Evolutionary conservation across 2,113 vertebrate species (phyloP).

Genomic region (Pungitius pungitius): DNA sequence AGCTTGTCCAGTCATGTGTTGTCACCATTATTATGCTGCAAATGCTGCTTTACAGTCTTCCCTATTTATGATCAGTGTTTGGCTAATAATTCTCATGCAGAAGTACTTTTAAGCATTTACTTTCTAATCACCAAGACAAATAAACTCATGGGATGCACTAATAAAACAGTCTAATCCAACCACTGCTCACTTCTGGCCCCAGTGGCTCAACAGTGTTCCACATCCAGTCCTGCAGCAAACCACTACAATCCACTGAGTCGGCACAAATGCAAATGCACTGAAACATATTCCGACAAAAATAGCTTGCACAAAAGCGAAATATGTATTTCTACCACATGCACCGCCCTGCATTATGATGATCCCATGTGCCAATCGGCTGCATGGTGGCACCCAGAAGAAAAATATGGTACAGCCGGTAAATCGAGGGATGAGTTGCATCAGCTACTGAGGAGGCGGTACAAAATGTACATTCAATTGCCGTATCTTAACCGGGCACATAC

Average conservation of each 20-base stretch:
- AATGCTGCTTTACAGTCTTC: neutral
- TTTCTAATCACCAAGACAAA: neutral
- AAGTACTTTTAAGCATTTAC: neutral
- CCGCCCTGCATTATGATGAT: neutral
- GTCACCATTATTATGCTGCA: neutral
- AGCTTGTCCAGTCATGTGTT: neutral
- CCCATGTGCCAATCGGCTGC: neutral
- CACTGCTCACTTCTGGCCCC: too few relatives aligned
- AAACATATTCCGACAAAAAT: neutral
- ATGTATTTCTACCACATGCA: neutral
- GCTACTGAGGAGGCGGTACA: conserved; percentile 72
- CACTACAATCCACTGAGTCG: neutral
- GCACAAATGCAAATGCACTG: neutral
- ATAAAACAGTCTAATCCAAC: neutral
- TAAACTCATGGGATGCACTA: neutral
- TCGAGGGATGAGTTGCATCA: conserved; percentile 87
- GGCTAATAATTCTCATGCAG: neutral
- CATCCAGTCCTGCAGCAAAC: neutral
- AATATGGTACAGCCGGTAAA: conserved; percentile 49
- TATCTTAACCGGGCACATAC: neutral
- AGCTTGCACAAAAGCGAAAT: neutral
- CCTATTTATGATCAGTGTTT: neutral
- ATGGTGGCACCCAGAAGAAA: neutral
- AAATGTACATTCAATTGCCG: neutral
- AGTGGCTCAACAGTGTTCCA: neutral